phyloP scores from a whole-genome alignment of 2,797 vertebrate genomes.

The Cyprinodon diabolis region DNA sequence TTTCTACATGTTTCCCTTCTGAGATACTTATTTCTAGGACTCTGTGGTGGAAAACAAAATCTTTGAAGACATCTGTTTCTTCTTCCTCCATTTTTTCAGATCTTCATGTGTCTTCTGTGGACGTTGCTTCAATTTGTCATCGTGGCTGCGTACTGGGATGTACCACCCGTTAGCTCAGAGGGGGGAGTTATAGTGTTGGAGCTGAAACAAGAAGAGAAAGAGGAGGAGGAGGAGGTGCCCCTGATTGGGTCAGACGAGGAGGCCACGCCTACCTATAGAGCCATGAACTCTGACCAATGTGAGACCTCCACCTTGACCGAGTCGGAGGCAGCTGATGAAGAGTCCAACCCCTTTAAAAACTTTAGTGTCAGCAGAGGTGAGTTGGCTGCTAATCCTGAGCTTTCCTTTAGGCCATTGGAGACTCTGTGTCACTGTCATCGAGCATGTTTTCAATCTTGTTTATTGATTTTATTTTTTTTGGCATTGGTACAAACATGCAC shows the following conservation, averaged over 20 bases:
- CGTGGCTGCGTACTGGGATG: constrained; percentile 79
- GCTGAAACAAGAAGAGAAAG: constrained; percentile 47
- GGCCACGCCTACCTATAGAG: constrained; percentile 59
- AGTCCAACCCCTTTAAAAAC: constrained; percentile 63
- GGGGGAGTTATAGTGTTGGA: constrained; percentile 46
- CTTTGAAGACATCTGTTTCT: background rate
- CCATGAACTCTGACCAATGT: constrained; percentile 47
- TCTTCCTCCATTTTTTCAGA: constrained; percentile 55
- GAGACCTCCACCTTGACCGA: constrained; percentile 34
- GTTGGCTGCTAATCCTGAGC: constrained; percentile 37
- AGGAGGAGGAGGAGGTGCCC: constrained; percentile 64
- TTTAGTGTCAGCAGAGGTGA: constrained; percentile 79
- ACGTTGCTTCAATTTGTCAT: constrained; percentile 81
- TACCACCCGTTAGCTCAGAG: constrained; percentile 62
- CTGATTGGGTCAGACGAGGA: constrained; percentile 64
- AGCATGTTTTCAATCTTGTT: constrained; percentile 51
- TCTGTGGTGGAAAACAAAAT: constrained; percentile 18
- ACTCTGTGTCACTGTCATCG: constrained; percentile 53
- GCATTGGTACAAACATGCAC: background rate
- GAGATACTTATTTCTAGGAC: constrained; percentile 7
- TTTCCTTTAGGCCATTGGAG: constrained; percentile 8
- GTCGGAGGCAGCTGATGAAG: background rate
- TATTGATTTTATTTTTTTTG: constrained; percentile 48
- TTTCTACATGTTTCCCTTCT: constrained; percentile 24
- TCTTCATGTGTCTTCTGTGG: constrained; percentile 88